Percentiles rank a stretch among this genome's conserved stretches.
These are phyloP conservation scores for Phacellophora camtschatica DNA, from an alignment of 30 jellyfish, hydroid and myxozoan species.

Conservation along the genomic window DNA sequence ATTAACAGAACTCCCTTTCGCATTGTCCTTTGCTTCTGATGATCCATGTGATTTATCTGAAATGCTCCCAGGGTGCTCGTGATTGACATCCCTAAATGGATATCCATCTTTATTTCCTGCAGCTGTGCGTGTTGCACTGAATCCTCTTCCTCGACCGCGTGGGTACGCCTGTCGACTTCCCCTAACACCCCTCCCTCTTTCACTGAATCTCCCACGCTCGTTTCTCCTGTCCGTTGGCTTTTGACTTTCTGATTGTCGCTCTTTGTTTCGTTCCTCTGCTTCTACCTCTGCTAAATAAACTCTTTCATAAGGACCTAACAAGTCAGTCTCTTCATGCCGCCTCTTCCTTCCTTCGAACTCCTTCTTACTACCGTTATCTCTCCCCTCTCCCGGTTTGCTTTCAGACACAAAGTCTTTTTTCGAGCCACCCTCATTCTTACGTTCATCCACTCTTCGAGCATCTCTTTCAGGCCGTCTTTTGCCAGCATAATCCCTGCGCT, in stretches of 20 bases:
- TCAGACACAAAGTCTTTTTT: background rate
- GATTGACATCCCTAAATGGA: constrained; percentile 7
- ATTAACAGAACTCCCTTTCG: background rate
- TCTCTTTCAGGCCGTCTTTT: constrained; percentile 25
- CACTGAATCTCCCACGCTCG: constrained; percentile 27
- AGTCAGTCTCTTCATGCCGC: constrained; percentile 30
- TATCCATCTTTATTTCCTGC: constrained; percentile 12
- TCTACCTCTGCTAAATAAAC: constrained; percentile 42
- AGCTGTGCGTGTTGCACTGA: background rate
- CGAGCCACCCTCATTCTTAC: background rate
- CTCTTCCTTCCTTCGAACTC: constrained; percentile 50
- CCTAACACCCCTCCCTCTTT: constrained; percentile 37
- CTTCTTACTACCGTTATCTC: constrained; percentile 6
- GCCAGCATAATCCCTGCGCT: background rate
- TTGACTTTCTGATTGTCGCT: constrained; percentile 10
- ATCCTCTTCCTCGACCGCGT: constrained; percentile 54
- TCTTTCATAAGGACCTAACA: background rate
- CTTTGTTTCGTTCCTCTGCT: constrained; percentile 35
- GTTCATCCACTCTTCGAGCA: constrained; percentile 25
- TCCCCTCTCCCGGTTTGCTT: background rate
- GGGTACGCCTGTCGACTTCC: constrained; percentile 18
- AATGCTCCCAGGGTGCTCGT: background rate
- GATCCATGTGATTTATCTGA: constrained; percentile 35
- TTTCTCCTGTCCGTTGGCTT: constrained; percentile 5
- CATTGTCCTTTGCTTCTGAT: constrained; percentile 14